phyloP scores from a whole-genome alignment of 2,888 invertebrate genomes.

The Chrysodeixis includens region DNA sequence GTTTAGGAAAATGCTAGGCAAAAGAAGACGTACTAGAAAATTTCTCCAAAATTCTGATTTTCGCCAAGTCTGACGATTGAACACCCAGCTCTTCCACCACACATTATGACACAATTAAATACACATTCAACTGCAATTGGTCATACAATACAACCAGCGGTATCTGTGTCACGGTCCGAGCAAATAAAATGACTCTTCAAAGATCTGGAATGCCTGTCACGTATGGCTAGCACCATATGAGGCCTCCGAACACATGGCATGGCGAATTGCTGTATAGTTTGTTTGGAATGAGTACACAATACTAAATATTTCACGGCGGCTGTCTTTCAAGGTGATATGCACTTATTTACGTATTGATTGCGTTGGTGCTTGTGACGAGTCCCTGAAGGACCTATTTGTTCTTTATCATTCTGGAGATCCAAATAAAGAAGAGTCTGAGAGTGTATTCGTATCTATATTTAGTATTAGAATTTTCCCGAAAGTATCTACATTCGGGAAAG shows the following conservation, averaged over 20 bases:
- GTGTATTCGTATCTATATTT: no score
- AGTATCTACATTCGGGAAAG: no score
- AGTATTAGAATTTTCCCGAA: no score
- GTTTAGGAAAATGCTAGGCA: no score
- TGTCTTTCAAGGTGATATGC: constrained; percentile 36
- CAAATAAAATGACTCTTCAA: constrained; percentile 22
- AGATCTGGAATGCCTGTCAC: constrained; percentile 41
- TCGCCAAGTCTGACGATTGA: no score
- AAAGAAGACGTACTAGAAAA: no score
- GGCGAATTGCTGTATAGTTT: constrained; percentile 45
- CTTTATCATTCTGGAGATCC: not conserved
- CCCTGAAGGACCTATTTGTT: not conserved
- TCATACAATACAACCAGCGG: constrained; percentile 15
- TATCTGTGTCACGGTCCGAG: constrained; percentile 43
- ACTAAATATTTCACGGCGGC: constrained; percentile 29
- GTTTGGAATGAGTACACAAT: constrained; percentile 39
- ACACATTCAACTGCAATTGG: constrained; percentile 5
- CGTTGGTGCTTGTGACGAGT: not conserved
- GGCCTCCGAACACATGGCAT: constrained; percentile 37
- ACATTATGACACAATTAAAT: not conserved
- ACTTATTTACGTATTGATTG: constrained; percentile 8
- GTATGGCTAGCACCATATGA: constrained; percentile 43
- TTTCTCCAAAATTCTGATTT: no score
- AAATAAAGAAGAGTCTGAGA: no score
- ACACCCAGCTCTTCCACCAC: no score